A percentile compares a stretch with the other conserved stretches of the same genome.
These are phyloP conservation scores for Cheilosia grossa DNA, from an alignment of 2,888 invertebrate genomes.

Conservation along the genomic window DNA sequence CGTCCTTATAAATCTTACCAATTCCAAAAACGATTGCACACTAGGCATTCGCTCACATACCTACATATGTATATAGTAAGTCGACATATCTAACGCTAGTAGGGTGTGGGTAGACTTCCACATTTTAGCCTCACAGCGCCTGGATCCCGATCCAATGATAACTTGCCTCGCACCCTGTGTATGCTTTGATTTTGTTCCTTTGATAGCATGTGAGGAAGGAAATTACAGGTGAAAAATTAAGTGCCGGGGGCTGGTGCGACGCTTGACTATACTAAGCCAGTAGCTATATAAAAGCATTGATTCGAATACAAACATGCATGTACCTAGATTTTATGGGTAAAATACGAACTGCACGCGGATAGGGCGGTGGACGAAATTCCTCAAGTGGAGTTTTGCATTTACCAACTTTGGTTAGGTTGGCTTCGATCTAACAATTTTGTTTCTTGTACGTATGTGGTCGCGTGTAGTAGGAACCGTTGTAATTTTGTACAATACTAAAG, in stretches of 20 bases:
- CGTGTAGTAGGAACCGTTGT: constrained; percentile 33
- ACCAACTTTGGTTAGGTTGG: constrained; percentile 47
- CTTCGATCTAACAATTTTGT: constrained; percentile 72
- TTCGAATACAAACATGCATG: constrained; percentile 18
- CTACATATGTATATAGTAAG: constrained; percentile 8
- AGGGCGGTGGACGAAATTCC: constrained; percentile 50
- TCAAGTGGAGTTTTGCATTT: constrained; percentile 69
- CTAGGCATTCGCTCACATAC: constrained; percentile 29
- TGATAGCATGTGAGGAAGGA: constrained; percentile 52
- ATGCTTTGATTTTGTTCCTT: constrained; percentile 64
- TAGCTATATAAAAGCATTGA: constrained; percentile 44
- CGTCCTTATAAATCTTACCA: constrained; percentile 69
- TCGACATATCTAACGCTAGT: constrained; percentile 32
- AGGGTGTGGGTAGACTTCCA: constrained; percentile 22
- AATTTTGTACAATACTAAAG: constrained; percentile 25
- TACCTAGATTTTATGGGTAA: constrained; percentile 15
- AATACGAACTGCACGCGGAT: constrained; percentile 26
- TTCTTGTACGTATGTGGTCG: constrained; percentile 39
- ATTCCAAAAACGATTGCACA: constrained; percentile 72
- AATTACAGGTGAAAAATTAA: constrained; percentile 70
- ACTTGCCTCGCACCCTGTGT: constrained; percentile 38
- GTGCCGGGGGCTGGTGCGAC: constrained; percentile 43
- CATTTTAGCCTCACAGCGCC: constrained; percentile 38
- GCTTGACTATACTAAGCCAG: constrained; percentile 15
- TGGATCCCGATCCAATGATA: constrained; percentile 63